These are phyloP conservation scores for Hippocampus abdominalis DNA, from an alignment of 2,113 vertebrate genomes.

Conservation along the genomic window DNA sequence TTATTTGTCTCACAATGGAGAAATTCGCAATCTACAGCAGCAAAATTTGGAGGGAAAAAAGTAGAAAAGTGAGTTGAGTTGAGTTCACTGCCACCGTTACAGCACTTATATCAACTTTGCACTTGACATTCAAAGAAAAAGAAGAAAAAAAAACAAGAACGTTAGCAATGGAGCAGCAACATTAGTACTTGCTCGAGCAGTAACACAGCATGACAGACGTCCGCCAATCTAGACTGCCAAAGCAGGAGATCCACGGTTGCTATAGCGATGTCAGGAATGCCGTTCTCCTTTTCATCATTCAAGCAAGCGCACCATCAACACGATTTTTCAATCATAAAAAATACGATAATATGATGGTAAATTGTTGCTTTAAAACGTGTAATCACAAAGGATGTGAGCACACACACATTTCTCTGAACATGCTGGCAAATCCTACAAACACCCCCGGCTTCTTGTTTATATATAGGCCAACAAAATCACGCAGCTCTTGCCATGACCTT, in stretches of 20 bases:
- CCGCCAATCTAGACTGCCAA: background rate
- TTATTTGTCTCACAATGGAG: too few relatives aligned
- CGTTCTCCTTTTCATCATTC: background rate
- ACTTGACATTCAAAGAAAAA: too few relatives aligned
- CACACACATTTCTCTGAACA: conserved; percentile 7
- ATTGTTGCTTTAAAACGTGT: background rate
- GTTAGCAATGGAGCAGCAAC: background rate
- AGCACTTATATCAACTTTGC: too few relatives aligned
- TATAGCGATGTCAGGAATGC: background rate
- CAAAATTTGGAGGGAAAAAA: too few relatives aligned
- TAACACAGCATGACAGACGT: background rate
- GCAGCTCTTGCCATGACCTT: conserved; percentile 16
- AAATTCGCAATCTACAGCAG: too few relatives aligned
- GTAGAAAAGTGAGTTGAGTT: too few relatives aligned
- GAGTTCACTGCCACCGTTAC: too few relatives aligned
- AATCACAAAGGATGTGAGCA: conserved; percentile 7
- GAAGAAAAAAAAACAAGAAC: background rate
- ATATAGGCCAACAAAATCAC: conserved; percentile 31
- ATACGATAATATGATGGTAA: background rate
- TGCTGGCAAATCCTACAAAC: conserved; percentile 10
- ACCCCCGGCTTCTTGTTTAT: conserved; percentile 17
- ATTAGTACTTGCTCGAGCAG: background rate
- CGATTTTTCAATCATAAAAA: background rate
- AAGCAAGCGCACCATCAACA: background rate
- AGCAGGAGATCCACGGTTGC: background rate